Evolutionary conservation across 2,797 vertebrate genomes (phyloP).

Genomic region (Cossypha niveicapilla): DNA sequence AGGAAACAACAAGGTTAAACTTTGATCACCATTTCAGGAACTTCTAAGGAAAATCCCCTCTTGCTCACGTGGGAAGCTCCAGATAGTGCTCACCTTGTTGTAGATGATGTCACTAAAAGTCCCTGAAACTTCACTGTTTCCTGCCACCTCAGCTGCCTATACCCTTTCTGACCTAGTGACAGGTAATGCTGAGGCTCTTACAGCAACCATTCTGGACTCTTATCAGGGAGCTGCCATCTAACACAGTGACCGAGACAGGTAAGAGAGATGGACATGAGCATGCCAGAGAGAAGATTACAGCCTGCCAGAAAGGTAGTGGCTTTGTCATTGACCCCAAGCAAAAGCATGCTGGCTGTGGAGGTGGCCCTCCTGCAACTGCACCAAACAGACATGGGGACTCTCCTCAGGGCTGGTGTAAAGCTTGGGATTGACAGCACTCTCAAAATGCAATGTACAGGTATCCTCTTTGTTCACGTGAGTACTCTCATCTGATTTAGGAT

Average conservation of each 20-base stretch:
- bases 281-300: background rate
- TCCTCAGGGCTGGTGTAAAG: background rate
- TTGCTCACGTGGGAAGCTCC: background rate
- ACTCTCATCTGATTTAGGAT: accelerated
- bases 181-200: background rate
- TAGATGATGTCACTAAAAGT: background rate
- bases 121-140: background rate
- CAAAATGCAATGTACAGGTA: background rate
- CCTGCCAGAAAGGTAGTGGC: background rate
- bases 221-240: background rate
- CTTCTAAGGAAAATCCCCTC: background rate
- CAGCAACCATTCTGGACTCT: background rate
- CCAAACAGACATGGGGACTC: background rate
- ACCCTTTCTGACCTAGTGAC: accelerated
- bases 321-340: background rate
- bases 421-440: background rate
- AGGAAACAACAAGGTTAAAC: background rate
- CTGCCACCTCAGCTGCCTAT: background rate
- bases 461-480: accelerated
- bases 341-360: background rate
- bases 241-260: background rate
- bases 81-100: background rate
- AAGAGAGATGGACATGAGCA: background rate
- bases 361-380: background rate
- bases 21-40: background rate